Evolutionary conservation across 1,140 invertebrate species (phyloP).

Genomic region (Arion vulgaris): DNA sequence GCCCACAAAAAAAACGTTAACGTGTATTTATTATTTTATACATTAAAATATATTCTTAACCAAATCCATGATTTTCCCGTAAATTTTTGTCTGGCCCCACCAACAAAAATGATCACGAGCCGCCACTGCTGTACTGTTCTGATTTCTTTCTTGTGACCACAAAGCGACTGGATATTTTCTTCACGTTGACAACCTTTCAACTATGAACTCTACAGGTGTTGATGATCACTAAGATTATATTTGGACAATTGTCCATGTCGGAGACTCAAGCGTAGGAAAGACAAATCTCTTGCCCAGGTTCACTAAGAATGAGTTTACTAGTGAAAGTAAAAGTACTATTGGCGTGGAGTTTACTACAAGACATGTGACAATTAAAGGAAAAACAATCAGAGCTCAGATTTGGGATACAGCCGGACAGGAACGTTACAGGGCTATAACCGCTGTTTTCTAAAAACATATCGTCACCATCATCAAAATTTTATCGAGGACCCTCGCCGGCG

Average conservation of each 20-base stretch:
- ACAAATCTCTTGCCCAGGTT: conserved; percentile 98
- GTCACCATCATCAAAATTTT: too few species aligned
- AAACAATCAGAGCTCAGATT: conserved; percentile 91
- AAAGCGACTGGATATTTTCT: not conserved
- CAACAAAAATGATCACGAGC: too few species aligned
- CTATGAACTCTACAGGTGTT: conserved; percentile 35
- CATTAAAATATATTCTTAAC: too few species aligned
- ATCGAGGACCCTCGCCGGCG: too few species aligned
- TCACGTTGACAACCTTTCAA: too few species aligned
- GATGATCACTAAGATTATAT: conserved; percentile 61
- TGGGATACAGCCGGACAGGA: conserved; percentile 99
- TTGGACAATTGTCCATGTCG: conserved; percentile 86
- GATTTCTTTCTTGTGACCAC: not conserved
- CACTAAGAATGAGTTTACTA: conserved; percentile 99
- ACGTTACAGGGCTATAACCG: conserved; percentile 97
- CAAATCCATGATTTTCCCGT: too few species aligned
- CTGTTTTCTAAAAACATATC: too few species aligned
- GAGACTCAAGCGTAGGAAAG: conserved; percentile 99
- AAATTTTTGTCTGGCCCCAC: too few species aligned
- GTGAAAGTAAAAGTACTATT: conserved; percentile 99
- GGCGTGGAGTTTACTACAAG: too few species aligned
- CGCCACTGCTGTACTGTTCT: too few species aligned
- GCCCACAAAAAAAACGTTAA: too few species aligned
- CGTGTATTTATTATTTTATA: too few species aligned
- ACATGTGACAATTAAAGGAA: conserved; percentile 68